Evolutionary conservation across 2,113 vertebrate genomes (phyloP), one percentile per base, ranked within the genome.

Genomic region (Perccottus glenii): DNA sequence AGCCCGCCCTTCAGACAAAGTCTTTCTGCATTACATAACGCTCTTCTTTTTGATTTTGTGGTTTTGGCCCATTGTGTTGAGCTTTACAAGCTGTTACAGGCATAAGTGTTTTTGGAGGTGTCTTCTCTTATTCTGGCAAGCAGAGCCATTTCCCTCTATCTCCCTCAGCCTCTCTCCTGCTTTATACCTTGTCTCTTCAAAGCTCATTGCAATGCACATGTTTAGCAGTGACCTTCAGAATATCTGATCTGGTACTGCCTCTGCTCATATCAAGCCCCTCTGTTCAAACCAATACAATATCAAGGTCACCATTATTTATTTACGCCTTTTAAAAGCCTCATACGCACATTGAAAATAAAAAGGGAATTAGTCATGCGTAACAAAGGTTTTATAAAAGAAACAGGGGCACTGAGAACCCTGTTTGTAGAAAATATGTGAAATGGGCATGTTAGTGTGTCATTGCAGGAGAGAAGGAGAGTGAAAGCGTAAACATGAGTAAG

Each of bases 221-320:
- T 88, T 90, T 81, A 75, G 83, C 83, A 73, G 82, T 91, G 90
- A 92, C 91, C 91, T 91, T 92, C 89, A 89, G 81, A 85, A 70
- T 75, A 11, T 86, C 82, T 84, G 68, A 79, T 82, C 69, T 72
- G 48, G 60, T 67, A 65, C 59, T 33, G 51, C 33, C 53, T 61
- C 50, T 56, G 27, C 67, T 16, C 67, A 64, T 11, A 55, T 58
- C 33, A 2, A 15, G 58, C 40, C 48, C 12, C 50, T 38, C 33
- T 63, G 35, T 61, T 72, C 47, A 78, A 70, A 66, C 3, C 36
- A 10, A 4, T 59, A 36, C 40, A 53, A 36, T 48, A 16, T 61
- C 33, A 12, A 8, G 67, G 7, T 64, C 53, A 67, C 56, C 2
- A 71, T 79, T 44, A 65, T 76, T 82, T 70, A 76, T 75, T 72